A percentile compares a stretch with the other conserved stretches of the same genome.
Conservation (phyloP, 2,113 vertebrate species). For the Piaya cayana region DNA sequence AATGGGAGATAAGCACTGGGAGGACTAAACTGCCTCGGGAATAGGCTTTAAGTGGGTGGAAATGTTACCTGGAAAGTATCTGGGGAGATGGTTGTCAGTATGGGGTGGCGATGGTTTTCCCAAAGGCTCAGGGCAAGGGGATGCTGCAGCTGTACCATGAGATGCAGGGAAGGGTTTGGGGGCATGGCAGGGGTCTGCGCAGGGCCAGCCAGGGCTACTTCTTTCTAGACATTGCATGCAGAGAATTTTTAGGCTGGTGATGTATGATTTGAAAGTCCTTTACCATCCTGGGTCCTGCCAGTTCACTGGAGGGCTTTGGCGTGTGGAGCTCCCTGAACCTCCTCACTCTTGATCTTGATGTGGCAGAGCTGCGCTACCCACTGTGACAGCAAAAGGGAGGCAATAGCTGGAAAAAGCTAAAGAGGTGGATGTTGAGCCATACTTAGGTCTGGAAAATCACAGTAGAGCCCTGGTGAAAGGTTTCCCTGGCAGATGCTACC, state of each 20-base stretch:
- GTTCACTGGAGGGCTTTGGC: background rate
- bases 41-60: background rate
- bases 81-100: background rate
- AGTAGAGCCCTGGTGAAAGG: background rate
- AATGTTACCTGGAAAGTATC: background rate
- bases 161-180: background rate
- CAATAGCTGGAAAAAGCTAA: background rate
- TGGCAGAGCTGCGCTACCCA: fast-evolving
- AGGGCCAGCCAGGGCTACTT: background rate
- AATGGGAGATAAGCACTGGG: background rate
- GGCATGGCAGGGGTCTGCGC: background rate
- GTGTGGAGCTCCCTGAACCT: background rate
- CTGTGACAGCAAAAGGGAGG: background rate
- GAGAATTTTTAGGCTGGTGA: background rate
- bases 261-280: background rate
- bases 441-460: background rate
- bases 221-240: background rate
- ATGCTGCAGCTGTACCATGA: background rate
- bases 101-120: background rate
- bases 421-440: background rate
- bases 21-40: background rate
- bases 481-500: background rate
- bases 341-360: background rate
- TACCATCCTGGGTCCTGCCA: background rate
- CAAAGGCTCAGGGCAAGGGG: background rate